Conservation (phyloP, 2,113 vertebrate species). For the Nematolebias whitei region DNA sequence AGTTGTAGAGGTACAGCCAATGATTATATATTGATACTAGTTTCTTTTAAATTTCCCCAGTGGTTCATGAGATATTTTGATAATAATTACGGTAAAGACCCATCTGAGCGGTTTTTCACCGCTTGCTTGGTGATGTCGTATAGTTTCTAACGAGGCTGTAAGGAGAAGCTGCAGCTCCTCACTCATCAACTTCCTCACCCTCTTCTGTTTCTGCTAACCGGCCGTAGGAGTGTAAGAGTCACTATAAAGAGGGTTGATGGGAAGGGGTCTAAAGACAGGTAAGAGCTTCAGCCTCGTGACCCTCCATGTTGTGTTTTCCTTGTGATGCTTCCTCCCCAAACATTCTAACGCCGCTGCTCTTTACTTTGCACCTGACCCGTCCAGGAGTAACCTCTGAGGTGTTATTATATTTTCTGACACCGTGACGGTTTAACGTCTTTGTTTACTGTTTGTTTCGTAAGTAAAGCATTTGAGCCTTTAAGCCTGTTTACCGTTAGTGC, state of each 20-base stretch:
- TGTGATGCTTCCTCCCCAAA: constrained; percentile 38
- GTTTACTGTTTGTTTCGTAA: constrained; percentile 19
- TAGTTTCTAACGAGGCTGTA: too few relatives aligned
- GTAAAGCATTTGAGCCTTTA: constrained; percentile 52
- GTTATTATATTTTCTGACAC: too few relatives aligned
- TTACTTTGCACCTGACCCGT: constrained; percentile 58
- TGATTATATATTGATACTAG: too few relatives aligned
- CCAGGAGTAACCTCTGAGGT: too few relatives aligned
- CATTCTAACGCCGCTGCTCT: constrained; percentile 56
- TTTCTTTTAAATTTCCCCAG: too few relatives aligned
- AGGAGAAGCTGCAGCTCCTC: not conserved
- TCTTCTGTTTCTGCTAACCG: constrained; percentile 82
- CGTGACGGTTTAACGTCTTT: constrained; percentile 7
- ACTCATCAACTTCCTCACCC: constrained; percentile 52
- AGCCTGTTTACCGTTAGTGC: constrained; percentile 52
- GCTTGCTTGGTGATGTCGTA: too few relatives aligned
- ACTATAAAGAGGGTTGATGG: constrained; percentile 89
- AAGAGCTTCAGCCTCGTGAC: constrained; percentile 77
- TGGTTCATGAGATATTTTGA: too few relatives aligned
- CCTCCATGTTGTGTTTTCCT: constrained; percentile 53
- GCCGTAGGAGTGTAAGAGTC: constrained; percentile 87
- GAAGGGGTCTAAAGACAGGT: constrained; percentile 87
- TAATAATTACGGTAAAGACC: too few relatives aligned
- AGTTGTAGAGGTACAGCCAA: too few relatives aligned
- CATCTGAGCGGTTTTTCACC: too few relatives aligned